A percentile compares a stretch with the other conserved stretches of the same genome.
phyloP scores from a whole-genome alignment of 1,140 invertebrate species.

The Rhynchophorus ferrugineus region DNA sequence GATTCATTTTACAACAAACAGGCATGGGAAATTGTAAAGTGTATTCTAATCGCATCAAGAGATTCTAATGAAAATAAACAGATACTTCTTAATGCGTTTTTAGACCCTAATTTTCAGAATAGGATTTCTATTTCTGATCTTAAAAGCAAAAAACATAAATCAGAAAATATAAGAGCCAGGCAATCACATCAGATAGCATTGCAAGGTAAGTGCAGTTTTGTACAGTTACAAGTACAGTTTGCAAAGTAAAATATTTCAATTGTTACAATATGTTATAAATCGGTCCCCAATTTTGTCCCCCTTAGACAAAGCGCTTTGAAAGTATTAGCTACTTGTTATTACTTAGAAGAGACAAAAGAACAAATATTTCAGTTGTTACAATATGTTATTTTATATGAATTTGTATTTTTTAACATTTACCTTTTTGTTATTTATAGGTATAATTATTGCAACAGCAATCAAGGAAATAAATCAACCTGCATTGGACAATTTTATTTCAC shows the following conservation, averaged over 20 bases:
- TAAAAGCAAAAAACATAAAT: conserved; percentile 68
- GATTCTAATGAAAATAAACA: conserved; percentile 71
- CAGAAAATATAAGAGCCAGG: conserved; percentile 67
- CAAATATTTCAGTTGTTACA: conserved; percentile 88
- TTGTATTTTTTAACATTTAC: neutral
- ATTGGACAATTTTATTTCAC: conserved; percentile 72
- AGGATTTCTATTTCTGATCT: conserved; percentile 56
- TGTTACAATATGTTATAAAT: conserved; percentile 95
- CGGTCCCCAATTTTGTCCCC: conserved; percentile 76
- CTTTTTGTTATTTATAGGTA: conserved; percentile 42
- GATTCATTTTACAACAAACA: conserved; percentile 83
- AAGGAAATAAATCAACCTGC: conserved; percentile 83
- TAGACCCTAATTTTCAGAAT: conserved; percentile 70
- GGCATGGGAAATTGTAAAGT: conserved; percentile 89
- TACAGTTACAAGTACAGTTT: too few relatives aligned
- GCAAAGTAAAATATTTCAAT: too few relatives aligned
- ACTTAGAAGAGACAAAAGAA: conserved; percentile 69
- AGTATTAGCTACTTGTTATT: conserved; percentile 83
- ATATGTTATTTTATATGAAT: too few relatives aligned
- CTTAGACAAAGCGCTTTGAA: conserved; percentile 81
- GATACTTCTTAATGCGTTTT: conserved; percentile 73
- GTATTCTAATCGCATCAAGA: conserved; percentile 81
- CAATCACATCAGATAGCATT: conserved; percentile 85
- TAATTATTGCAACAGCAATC: conserved; percentile 85
- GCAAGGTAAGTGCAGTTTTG: conserved; percentile 49